These are phyloP conservation scores for Zosterops japonicus DNA, from an alignment of 2,113 vertebrate genomes.

Conservation along the genomic window DNA sequence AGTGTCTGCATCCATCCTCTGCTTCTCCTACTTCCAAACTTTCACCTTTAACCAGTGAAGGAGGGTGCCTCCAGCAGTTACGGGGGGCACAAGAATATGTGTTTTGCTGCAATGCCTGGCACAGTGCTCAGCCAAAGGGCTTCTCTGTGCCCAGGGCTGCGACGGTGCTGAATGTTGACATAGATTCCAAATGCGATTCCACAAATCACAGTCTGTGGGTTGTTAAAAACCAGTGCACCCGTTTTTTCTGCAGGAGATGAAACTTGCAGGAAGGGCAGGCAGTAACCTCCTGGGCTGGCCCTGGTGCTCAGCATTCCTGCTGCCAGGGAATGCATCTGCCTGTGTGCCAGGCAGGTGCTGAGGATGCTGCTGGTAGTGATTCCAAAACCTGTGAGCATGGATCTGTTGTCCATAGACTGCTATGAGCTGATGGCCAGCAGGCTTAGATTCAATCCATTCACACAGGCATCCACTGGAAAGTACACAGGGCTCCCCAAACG, in stretches of 20 bases:
- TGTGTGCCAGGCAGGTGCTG: not conserved
- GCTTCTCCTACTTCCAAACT: not conserved
- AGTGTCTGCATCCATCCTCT: not conserved
- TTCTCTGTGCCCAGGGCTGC: not conserved
- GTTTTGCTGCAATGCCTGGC: not conserved
- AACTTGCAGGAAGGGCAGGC: not conserved
- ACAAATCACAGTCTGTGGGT: not conserved
- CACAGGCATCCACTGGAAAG: not conserved
- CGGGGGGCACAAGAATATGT: rapidly evolving
- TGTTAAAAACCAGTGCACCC: not conserved
- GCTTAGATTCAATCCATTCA: not conserved
- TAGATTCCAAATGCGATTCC: rapidly evolving
- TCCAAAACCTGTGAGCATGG: not conserved
- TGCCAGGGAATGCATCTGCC: not conserved
- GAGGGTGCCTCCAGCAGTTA: not conserved
- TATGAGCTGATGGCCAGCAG: not conserved
- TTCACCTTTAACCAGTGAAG: not conserved
- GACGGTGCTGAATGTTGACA: not conserved
- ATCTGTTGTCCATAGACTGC: not conserved
- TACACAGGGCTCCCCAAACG: not conserved
- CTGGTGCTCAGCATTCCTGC: not conserved
- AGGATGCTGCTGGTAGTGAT: not conserved
- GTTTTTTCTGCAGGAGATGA: not conserved
- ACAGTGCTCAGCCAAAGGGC: not conserved
- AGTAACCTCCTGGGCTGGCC: not conserved